Base-by-base conservation (phyloP, 2,888 invertebrate species). In the Adelphocoris suturalis region DNA sequence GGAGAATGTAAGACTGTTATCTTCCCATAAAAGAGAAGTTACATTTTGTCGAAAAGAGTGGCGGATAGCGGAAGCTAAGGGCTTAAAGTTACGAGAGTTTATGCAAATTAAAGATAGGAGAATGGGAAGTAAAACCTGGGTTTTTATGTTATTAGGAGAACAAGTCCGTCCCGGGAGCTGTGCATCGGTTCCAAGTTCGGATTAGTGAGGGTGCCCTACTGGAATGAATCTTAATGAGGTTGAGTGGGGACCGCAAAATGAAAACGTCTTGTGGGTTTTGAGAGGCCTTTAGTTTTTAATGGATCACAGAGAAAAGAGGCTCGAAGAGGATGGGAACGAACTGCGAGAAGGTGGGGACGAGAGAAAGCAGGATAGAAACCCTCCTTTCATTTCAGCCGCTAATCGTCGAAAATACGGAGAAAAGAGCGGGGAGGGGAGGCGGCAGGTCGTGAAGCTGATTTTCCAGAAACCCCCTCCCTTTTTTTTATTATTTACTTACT, bases 201-300 rank as follows among this genome's bases (percentile, higher is more conserved):
- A 76, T 76, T 76, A 76, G 61, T 19, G 19, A 61, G 19, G 9
- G 61, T 11, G 16, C 9, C 28, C 28, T 76, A 37, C 76, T 76
- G 76, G 76, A 76, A n/a, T 37, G 76, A 76, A 76, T 76, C 76
- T 28, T 76, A 76, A 76, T 76, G 76, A 76, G 27, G 76, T 76
- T 76, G 76, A 76, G 46, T 13, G 46, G 76, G 76, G 37, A 76
- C 76, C 76, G 76, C 76, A 76, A 76, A 76, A 37, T 28, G 46
- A 76, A 76, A 76, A 37, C 28, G 23, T 28, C 75, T 28, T 75
- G 76, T 7, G 27, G 27, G 14, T 28, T 76, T 76, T 76, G 76
- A 76, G 76, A 76, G 76, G 76, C 76, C 9, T 76, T 76, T 76
- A 76, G 76, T 76, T 76, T 61, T 28, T 76, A 76, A 76, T 76